Evolutionary conservation across 92 coral and sea anemone species (phyloP), one percentile per base, ranked within the genome.

Genomic region (Bergia sp.): DNA sequence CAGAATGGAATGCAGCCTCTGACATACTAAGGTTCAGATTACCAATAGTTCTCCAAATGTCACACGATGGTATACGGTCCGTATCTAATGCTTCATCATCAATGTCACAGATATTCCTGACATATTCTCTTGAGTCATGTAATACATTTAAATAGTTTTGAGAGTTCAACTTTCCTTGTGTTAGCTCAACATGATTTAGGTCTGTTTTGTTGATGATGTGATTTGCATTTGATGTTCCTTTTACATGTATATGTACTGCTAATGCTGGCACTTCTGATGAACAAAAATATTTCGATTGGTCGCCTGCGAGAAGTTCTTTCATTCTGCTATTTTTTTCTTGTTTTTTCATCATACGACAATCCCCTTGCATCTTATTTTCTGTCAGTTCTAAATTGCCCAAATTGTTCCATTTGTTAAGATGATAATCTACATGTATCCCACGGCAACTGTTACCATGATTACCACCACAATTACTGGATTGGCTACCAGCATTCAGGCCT

Each of bases 11-110:
- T 2, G 78, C 5, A 12, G 45, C 12, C 45, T 84, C 92, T 1
- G 92, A 85, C 91, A 91, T 90, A 53, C 96, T 95, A 10, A 93
- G 90, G 80, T 88, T 93, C 10, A 95, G 82, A 65, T 77, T 85
- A 58, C 93, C 96, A 65, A 95, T 92, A 55, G 89, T 91, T 90
- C 82, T 83, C 86, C 86, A 90, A 67, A 95, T 91, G 20, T 90
- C 88, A 49, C 91, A 91, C 21, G 96, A 92, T 23, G 98, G 96
- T 37, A 95, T 90, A 77, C 96, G 88, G 86, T 95, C 92, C 20
- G 92, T 75, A 78, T 95, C 96, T 13, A 74, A 77, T 20, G 50
- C 90, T 50, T 93, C 96, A 16, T 58, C 66, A 42, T 88, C 91
- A 49, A 67, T 37, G 44, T 72, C 89, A 88, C 45, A 77, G 15